Conservation (phyloP, 2,888 invertebrate species). For the Meliscaeva auricollis region DNA sequence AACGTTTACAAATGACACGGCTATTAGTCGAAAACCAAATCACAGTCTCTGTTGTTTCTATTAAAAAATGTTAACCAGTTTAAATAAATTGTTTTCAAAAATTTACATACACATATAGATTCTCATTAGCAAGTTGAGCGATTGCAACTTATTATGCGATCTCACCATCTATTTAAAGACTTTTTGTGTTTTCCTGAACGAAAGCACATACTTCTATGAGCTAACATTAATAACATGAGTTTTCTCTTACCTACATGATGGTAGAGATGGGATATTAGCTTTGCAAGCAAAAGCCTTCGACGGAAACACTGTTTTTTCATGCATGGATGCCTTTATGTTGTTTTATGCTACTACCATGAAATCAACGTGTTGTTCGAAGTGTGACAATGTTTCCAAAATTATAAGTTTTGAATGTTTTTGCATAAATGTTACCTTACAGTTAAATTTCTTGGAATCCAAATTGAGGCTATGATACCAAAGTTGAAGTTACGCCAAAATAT, state of each 20-base stretch:
- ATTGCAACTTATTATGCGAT: too few relatives aligned
- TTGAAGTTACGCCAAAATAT: background rate
- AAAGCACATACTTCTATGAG: constrained; percentile 15
- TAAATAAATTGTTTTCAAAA: constrained; percentile 69
- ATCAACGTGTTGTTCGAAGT: constrained; percentile 61
- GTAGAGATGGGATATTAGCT: constrained; percentile 12
- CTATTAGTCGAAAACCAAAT: constrained; percentile 62
- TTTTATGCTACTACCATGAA: constrained; percentile 34
- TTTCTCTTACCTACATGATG: constrained; percentile 23
- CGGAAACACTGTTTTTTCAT: constrained; percentile 25
- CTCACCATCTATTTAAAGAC: too few relatives aligned
- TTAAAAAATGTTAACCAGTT: constrained; percentile 66
- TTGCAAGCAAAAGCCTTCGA: constrained; percentile 25
- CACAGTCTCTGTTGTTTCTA: constrained; percentile 60
- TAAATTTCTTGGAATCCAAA: background rate
- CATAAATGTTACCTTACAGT: background rate
- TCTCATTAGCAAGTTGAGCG: constrained; percentile 59
- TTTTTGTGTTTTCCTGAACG: constrained; percentile 41
- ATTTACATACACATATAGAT: constrained; percentile 65
- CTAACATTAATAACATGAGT: constrained; percentile 61
- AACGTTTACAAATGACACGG: constrained; percentile 58
- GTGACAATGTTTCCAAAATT: constrained; percentile 43
- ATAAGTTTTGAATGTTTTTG: too few relatives aligned
- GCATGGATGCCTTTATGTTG: constrained; percentile 41
- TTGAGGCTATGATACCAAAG: background rate